These are phyloP conservation scores for Choloepus hoffmanni DNA, from an alignment of 2,113 vertebrate species.

Conservation along the genomic window DNA sequence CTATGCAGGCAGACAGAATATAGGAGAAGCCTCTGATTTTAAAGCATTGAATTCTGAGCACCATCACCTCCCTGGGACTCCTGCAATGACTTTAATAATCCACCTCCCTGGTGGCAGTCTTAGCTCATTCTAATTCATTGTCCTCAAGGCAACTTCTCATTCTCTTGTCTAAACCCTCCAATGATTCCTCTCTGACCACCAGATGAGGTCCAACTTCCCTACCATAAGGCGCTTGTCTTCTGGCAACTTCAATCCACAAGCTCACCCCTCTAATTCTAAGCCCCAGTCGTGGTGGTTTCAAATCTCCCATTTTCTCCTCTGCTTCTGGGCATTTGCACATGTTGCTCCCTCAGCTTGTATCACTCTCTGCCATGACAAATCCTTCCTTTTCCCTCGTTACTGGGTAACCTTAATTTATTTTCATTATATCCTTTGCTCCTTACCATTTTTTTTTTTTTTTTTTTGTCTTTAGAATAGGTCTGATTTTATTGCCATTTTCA, in stretches of 20 bases:
- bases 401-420: neutral
- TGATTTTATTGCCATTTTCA: slow-evolving; percentile 20
- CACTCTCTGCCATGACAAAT: neutral
- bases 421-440: neutral
- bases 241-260: neutral
- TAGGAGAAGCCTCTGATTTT: too few relatives aligned
- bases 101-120: rapidly evolving
- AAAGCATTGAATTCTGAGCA: neutral
- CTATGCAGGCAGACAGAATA: neutral
- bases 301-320: neutral
- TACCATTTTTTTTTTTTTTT: too few relatives aligned
- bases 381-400: neutral
- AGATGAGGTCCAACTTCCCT: neutral
- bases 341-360: neutral
- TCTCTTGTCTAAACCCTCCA: neutral
- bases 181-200: neutral
- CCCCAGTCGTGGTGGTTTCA: neutral
- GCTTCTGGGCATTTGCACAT: neutral
- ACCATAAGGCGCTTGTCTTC: neutral
- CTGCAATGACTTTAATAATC: neutral
- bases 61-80: too few relatives aligned
- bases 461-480: neutral
- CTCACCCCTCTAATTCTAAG: neutral
- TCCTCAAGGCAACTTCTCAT: neutral
- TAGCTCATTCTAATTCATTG: neutral